Percentiles rank a stretch among this genome's conserved stretches.
These are phyloP conservation scores for Ianthella basta DNA, from an alignment of 37 sponge, comb jelly and placozoan genomes.

Conservation along the genomic window DNA sequence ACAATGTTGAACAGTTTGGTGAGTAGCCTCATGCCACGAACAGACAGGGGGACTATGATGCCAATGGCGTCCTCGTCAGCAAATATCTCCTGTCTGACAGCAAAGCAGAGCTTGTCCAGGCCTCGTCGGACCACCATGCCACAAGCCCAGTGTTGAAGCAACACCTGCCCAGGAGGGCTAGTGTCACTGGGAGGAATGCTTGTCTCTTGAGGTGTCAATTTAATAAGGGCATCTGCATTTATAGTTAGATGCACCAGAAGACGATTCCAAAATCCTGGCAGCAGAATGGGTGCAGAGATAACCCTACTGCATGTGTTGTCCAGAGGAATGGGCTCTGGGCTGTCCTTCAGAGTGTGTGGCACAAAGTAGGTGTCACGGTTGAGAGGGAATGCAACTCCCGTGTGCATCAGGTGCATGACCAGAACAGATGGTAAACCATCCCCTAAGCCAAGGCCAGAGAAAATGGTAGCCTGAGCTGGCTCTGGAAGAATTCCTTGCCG, in stretches of 20 bases:
- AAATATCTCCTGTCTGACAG: background rate
- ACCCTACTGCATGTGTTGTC: conserved; percentile 9
- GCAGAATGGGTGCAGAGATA: conserved; percentile 8
- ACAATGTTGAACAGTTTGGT: conserved; percentile 41
- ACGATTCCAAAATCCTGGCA: conserved; percentile 24
- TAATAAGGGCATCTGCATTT: background rate
- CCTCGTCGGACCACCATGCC: background rate
- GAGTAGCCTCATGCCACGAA: conserved; percentile 44
- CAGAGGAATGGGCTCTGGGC: background rate
- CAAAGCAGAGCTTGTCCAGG: conserved; percentile 14
- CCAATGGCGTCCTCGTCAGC: conserved; percentile 31
- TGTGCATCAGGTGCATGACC: background rate
- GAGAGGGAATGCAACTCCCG: conserved; percentile 19
- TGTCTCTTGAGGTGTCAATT: background rate
- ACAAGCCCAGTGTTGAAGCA: background rate
- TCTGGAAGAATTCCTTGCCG: conserved; percentile 7
- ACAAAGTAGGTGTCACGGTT: background rate
- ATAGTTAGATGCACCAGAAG: background rate
- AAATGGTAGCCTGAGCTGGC: conserved; percentile 10
- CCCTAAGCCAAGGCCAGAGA: conserved; percentile 1
- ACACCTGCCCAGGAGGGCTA: background rate
- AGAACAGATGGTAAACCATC: background rate
- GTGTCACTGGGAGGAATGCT: too few relatives aligned
- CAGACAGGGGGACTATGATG: conserved; percentile 54
- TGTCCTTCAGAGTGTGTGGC: conserved; percentile 1